Base-by-base conservation (phyloP, 2,797 vertebrate species). In the Trematomus bernacchii region DNA sequence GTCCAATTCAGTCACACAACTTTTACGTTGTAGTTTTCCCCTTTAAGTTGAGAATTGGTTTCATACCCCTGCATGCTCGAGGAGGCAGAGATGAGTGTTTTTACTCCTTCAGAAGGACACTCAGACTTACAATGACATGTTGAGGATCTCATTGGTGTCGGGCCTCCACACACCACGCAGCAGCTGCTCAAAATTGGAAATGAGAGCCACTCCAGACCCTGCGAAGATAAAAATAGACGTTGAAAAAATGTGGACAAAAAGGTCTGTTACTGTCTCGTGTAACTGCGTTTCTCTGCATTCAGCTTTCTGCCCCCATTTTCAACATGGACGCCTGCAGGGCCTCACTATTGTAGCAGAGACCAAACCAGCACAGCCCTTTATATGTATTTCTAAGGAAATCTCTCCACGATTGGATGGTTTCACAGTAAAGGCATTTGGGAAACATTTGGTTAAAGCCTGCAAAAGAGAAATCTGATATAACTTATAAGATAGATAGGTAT, bases 121-220 rank as follows among this genome's bases (percentile, higher is more conserved):
- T 52, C 67, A 62, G 15, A 79, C 98, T 98, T 83, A 99, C 98
- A 99, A 99, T 91, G 98, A 98, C 98, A 99, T 99, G 81, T 93
- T 97, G 86, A 99, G 96, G 85, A 99, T 93, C 93, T 99, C 98
- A 0, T 98, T 99, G 84, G 95, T 96, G 85, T 99, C 98, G 3
- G 98, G 98, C 82, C 95, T 97, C 98, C 98, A 99, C 87, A 99
- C 92, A 2, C 98, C 98, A 19, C 98, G 97, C 83, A 99, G 90
- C 85, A 99, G 95, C 92, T 99, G 98, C 90, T 99, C 98, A 30
- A 99, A 94, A 87, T 98, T 98, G 42, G 98, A 96, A 89, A 99
- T 95, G 69, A 99, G 91, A 85, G 97, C 96, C 11, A 99, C 96
- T 18, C 98, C 98, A 77, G 98, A 97, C 40, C 98, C 98, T 99